Conservation (phyloP, 2,797 vertebrate genomes). For the Pygocentrus nattereri region DNA sequence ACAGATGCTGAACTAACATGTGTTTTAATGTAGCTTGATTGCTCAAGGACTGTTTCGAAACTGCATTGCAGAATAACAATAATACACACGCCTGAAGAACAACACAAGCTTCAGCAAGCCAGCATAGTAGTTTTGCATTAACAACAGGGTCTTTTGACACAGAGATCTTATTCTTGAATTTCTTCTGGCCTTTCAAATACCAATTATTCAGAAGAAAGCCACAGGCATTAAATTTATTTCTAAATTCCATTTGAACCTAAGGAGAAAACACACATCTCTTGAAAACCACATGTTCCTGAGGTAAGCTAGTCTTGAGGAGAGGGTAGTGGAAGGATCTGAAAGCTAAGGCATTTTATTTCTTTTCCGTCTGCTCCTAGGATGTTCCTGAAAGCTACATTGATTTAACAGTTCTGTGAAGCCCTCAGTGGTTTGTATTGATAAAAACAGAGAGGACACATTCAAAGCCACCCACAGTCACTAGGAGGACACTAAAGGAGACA, state of each 20-base stretch:
- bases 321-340: conserved; percentile 47
- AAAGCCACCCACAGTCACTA: conserved; percentile 56
- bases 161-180: conserved; percentile 8
- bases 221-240: conserved; percentile 1
- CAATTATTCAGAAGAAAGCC: background rate
- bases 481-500: conserved; percentile 65
- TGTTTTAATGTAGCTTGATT: conserved; percentile 23
- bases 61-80: conserved; percentile 13
- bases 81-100: background rate
- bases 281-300: conserved; percentile 16
- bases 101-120: background rate
- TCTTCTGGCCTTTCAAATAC: conserved; percentile 22
- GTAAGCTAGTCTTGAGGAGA: conserved; percentile 14
- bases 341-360: conserved; percentile 30
- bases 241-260: background rate
- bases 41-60: conserved; percentile 17
- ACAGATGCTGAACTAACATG: conserved; percentile 15
- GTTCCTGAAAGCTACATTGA: conserved; percentile 35
- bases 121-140: background rate
- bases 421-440: conserved; percentile 60
- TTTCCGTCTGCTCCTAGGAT: conserved; percentile 27
- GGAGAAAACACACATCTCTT: conserved; percentile 9
- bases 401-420: conserved; percentile 48
- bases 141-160: background rate
- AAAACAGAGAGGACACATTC: conserved; percentile 63